A percentile compares a stretch with the other conserved stretches of the same genome.
Conservation (phyloP, 2,113 vertebrate species). For the Aramus guarauna region DNA sequence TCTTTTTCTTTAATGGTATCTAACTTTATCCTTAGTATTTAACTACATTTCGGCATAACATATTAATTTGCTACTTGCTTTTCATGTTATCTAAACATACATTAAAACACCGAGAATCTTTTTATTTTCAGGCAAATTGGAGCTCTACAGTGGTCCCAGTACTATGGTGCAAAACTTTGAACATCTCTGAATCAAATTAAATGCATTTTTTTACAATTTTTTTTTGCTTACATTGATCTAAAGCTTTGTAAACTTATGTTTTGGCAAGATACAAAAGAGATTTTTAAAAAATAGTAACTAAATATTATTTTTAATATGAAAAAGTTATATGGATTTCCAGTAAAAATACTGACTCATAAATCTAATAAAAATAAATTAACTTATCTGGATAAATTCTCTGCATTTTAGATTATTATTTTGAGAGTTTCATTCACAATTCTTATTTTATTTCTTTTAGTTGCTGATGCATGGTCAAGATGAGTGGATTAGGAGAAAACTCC, state of each 20-base stretch:
- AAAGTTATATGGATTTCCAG: background rate
- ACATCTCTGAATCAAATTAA: background rate
- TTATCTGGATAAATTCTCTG: background rate
- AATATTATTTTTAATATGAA: background rate
- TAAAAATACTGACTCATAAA: background rate
- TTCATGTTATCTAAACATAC: background rate
- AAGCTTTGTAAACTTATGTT: background rate
- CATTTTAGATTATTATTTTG: background rate
- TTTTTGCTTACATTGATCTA: background rate
- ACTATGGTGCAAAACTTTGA: background rate
- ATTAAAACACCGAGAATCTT: background rate
- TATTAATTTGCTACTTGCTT: background rate
- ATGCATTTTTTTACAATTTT: background rate
- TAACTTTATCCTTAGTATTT: background rate
- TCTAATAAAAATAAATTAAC: background rate
- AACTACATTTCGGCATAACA: background rate
- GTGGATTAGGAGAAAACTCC: conserved; percentile 89
- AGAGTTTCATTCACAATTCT: background rate
- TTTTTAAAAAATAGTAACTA: background rate
- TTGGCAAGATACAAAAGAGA: background rate
- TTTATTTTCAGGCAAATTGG: background rate
- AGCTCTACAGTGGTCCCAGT: background rate
- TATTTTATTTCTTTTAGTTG: conserved; percentile 73
- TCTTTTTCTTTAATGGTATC: background rate
- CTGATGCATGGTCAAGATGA: conserved; percentile 91